Evolutionary conservation across 2,888 invertebrate genomes (phyloP).

Genomic region (Eupithecia pulchellata): DNA sequence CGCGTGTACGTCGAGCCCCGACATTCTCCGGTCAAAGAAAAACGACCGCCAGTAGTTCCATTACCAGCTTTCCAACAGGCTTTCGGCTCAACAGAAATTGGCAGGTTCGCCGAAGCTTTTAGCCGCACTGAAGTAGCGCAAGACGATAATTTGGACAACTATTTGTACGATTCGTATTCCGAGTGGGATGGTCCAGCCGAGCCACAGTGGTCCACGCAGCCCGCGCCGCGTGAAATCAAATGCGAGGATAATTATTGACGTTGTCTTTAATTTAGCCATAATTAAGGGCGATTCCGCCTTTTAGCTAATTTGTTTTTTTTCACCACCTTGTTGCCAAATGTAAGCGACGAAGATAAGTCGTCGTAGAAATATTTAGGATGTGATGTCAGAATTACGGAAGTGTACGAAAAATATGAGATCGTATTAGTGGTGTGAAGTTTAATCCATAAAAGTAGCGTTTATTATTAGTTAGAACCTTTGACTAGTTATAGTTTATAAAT

Average conservation of each 20-base stretch:
- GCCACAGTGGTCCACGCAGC: slow-evolving; percentile 73
- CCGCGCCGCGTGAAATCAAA: slow-evolving; percentile 75
- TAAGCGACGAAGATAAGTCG: slow-evolving; percentile 71
- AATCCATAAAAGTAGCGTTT: slow-evolving; percentile 69
- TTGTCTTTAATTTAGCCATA: slow-evolving; percentile 66
- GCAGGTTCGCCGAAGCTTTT: slow-evolving; percentile 92
- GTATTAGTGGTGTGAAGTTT: slow-evolving; percentile 79
- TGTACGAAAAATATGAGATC: slow-evolving; percentile 70
- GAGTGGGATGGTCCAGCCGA: slow-evolving; percentile 77
- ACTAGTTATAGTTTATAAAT: slow-evolving; percentile 77
- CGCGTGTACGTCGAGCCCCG: slow-evolving; percentile 58
- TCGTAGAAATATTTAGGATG: slow-evolving; percentile 75
- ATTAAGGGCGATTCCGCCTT: slow-evolving; percentile 71
- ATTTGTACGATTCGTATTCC: slow-evolving; percentile 72
- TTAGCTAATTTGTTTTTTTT: slow-evolving; percentile 81
- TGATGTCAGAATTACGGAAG: slow-evolving; percentile 77
- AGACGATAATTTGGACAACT: slow-evolving; percentile 71
- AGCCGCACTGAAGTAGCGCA: slow-evolving; percentile 84
- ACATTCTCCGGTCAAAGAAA: slow-evolving; percentile 67
- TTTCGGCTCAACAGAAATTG: slow-evolving; percentile 94
- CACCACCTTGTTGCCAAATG: slow-evolving; percentile 84
- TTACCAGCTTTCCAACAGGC: slow-evolving; percentile 94
- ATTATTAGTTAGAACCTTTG: slow-evolving; percentile 68
- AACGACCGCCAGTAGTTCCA: slow-evolving; percentile 83
- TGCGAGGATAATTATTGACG: slow-evolving; percentile 79